Base-by-base conservation (phyloP, 2,888 invertebrate genomes). In the Artemia sp. region DNA sequence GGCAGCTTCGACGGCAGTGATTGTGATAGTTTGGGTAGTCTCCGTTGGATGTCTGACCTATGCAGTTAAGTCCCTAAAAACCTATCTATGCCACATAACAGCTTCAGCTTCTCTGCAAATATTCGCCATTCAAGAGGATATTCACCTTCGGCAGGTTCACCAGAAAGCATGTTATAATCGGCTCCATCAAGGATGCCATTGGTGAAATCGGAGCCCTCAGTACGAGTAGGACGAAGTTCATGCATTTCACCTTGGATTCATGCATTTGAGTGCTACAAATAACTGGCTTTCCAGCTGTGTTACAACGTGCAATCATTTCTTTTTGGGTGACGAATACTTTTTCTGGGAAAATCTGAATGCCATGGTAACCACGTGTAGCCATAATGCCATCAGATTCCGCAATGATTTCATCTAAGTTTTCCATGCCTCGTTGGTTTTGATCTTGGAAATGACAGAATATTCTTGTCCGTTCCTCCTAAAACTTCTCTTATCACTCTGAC, bases 221-320 rank as follows among this genome's bases (percentile, higher is more conserved):
- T 96, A 76, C 96, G 85, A 0, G 97, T 97, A 2, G 96, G 90
- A 2, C 96, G 85, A 1, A 97, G 96, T 78, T 96, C 97, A 70
- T 96, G 83, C 74, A 94, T 81, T 90, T 91, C n/a, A 94, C 87
- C 97, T 98, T 97, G 0, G 94, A 94, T 76, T 98, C 96, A 75
- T 98, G 79, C 97, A 98, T 97, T 81, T 95, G 90, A 0, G 97
- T 98, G 7, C 97, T 97, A 79, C 96, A 96, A 77, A 97, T 96
- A 0, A 95, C 94, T 5, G 97, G 93, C 77, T 97, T 97, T 58
- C 97, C 96, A 51, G 87, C 87, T 82, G 86, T 87, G 81, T 97
- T 98, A 81, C 97, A 97, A 74, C 90, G 86, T n/a, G 94, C 88
- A 77, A 97, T 96, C 86, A 98, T 94, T 75, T 92, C 89, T 81